These are phyloP conservation scores for Neoscelio sp. DNA, from an alignment of 2,888 invertebrate species.

Conservation along the genomic window DNA sequence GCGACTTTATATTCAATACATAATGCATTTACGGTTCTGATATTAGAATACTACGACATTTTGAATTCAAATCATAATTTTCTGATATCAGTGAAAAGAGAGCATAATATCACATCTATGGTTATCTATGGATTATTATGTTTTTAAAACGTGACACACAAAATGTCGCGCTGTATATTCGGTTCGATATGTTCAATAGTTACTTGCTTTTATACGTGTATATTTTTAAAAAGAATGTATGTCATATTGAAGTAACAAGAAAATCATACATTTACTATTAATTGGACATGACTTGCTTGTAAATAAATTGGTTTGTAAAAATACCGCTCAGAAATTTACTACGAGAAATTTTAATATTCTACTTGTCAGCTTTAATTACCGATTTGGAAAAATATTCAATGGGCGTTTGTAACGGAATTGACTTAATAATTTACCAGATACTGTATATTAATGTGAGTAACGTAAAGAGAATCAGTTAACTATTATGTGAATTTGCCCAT, in stretches of 20 bases:
- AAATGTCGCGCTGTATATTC: slow-evolving; percentile 4
- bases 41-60: slow-evolving; percentile 39
- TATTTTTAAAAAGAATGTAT: too few relatives aligned
- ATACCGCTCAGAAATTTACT: too few relatives aligned
- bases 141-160: slow-evolving; percentile 18
- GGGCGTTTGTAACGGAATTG: too few relatives aligned
- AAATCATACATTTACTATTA: not conserved
- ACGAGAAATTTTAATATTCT: too few relatives aligned
- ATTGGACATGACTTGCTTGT: not conserved
- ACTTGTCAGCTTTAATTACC: too few relatives aligned
- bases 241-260: too few relatives aligned
- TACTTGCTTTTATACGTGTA: too few relatives aligned
- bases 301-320: not conserved
- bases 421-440: too few relatives aligned
- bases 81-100: slow-evolving; percentile 36
- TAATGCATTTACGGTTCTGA: slow-evolving; percentile 38
- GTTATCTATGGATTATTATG: slow-evolving; percentile 17
- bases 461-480: too few relatives aligned
- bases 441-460: too few relatives aligned
- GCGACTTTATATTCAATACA: slow-evolving; percentile 4
- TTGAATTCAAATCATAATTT: slow-evolving; percentile 41
- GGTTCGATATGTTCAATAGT: not conserved
- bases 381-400: too few relatives aligned
- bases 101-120: slow-evolving; percentile 16
- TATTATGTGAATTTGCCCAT: too few relatives aligned